Conservation (phyloP, 2,797 vertebrate species). For the Peromyscus nudipes region DNA sequence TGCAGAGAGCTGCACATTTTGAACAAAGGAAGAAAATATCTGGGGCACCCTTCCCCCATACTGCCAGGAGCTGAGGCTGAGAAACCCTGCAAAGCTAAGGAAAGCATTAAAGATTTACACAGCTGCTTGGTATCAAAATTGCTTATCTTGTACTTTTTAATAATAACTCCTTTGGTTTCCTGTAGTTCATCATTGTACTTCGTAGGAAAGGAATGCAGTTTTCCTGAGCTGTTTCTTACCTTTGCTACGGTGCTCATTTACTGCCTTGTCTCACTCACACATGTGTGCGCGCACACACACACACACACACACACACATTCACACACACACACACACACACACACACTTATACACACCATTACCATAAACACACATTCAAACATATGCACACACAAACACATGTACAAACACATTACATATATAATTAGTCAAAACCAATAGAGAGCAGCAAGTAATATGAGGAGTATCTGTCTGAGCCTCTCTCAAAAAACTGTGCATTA, state of each 20-base stretch:
- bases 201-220: slow-evolving; percentile 70
- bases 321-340: neutral
- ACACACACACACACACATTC: neutral
- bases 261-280: neutral
- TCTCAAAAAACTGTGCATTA: neutral
- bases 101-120: slow-evolving; percentile 85
- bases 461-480: neutral
- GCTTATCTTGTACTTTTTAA: slow-evolving; percentile 86
- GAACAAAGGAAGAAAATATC: slow-evolving; percentile 88
- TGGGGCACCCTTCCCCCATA: slow-evolving; percentile 82
- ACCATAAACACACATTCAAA: neutral
- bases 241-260: neutral
- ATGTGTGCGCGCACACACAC: neutral
- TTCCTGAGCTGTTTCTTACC: slow-evolving; percentile 33
- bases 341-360: neutral
- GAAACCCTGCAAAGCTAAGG: slow-evolving; percentile 70
- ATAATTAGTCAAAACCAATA: neutral
- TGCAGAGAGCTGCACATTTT: slow-evolving; percentile 78
- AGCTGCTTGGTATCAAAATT: slow-evolving; percentile 85
- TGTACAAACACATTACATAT: neutral
- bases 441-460: slow-evolving; percentile 8
- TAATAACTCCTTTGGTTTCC: slow-evolving; percentile 84
- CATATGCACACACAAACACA: neutral
- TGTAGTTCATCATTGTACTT: slow-evolving; percentile 69
- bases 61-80: slow-evolving; percentile 74